Conservation (phyloP, 2,888 invertebrate genomes). For the Brachyptera risi region DNA sequence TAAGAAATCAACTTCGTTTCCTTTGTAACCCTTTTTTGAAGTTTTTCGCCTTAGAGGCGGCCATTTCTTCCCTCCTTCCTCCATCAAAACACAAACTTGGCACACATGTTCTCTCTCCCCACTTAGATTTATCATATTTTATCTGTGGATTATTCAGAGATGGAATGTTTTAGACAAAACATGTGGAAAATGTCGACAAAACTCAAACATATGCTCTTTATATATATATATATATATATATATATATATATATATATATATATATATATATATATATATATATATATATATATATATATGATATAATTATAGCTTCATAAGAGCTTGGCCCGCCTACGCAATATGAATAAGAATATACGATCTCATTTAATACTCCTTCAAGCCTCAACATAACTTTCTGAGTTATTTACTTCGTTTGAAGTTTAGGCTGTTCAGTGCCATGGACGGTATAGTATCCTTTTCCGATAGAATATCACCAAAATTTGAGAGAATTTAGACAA, state of each 20-base stretch:
- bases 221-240: neutral
- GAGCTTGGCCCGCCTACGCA: neutral
- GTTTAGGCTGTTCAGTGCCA: too few relatives aligned
- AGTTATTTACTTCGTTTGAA: too few relatives aligned
- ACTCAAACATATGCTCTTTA: slow-evolving; percentile 11
- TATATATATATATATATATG: neutral
- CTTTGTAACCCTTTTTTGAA: slow-evolving; percentile 18
- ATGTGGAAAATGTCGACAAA: slow-evolving; percentile 21
- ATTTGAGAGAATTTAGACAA: too few relatives aligned
- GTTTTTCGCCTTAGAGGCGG: too few relatives aligned
- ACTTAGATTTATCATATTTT: slow-evolving; percentile 22
- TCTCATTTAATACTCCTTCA: too few relatives aligned
- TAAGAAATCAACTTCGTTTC: slow-evolving; percentile 7
- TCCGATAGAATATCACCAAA: too few relatives aligned
- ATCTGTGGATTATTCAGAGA: slow-evolving; percentile 20
- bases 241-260: neutral
- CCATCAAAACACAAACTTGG: neutral
- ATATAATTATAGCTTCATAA: neutral
- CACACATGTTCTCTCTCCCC: slow-evolving; percentile 16
- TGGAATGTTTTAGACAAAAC: slow-evolving; percentile 21
- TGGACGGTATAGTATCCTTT: too few relatives aligned
- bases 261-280: neutral
- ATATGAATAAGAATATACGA: too few relatives aligned
- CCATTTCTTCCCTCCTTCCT: neutral
- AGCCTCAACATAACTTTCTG: too few relatives aligned